Evolutionary conservation across 2,797 vertebrate species (phyloP), one percentile per base, ranked within the genome.

Genomic region (Coranthus polyacanthus): DNA sequence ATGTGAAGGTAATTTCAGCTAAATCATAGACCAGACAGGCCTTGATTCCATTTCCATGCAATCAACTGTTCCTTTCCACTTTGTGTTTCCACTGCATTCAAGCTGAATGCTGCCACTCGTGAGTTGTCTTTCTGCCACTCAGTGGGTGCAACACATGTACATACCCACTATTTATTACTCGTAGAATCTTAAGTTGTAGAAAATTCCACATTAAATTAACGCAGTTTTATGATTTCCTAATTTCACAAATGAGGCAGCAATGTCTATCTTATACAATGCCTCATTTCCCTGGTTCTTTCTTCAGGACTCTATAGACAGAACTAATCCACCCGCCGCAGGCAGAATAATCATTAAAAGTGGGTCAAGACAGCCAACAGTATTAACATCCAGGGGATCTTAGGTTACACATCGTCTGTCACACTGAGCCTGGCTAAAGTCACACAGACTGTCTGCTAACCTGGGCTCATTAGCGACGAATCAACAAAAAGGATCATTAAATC

Each of bases 331-430:
- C 18, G 73, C 76, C 70, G 75, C 66, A 1, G 76, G 79, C 79
- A 63, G 83, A 83, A 84, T 85, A 81, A 87, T 87, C 83, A 87
- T 88, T 87, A 83, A 83, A 92, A 90, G 75, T 85, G 77, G 91
- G 90, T 89, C 88, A 87, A 68, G 29, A 50, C 74, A 73, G 83
- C 72, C 69, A 50, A 53, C 56, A 47, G 75, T 62, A 86, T 89
- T 85, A 90, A 75, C 76, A 89, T 84, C 64, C 77, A 63, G 70
- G 58, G 53, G 69, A 87, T 80, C 77, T 82, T n/a, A 79, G 79
- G 87, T 84, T 74, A 80, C 68, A 61, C 77, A 75, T 90, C 84
- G 78, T 82, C 81, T 78, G 88, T 86, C 87, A 83, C 70, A 65
- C 51, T 12, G 51, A 81, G 50, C 36, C 62, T 21, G 13, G 63